These are phyloP conservation scores for Triplophysa tibetana DNA, from an alignment of 2,113 vertebrate species.

Conservation along the genomic window DNA sequence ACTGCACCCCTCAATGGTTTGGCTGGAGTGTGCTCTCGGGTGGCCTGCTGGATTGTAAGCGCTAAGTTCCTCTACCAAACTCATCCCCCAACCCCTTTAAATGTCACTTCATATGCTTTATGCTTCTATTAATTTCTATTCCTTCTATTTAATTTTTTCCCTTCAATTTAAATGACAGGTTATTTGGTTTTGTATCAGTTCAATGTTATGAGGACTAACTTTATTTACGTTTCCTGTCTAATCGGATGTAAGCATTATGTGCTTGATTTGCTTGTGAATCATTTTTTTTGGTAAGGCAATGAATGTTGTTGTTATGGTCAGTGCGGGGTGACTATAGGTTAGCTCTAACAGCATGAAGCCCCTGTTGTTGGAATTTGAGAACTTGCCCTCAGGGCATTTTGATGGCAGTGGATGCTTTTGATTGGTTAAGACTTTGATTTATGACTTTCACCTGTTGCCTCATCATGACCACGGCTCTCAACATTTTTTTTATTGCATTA, in stretches of 20 bases:
- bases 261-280: background rate
- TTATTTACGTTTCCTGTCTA: background rate
- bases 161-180: background rate
- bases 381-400: background rate
- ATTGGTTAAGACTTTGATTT: constrained; percentile 40
- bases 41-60: constrained; percentile 87
- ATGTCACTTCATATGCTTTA: constrained; percentile 10
- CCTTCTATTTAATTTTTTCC: background rate
- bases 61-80: constrained; percentile 58
- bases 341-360: constrained; percentile 10
- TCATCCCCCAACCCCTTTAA: background rate
- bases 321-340: background rate
- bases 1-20: constrained; percentile 70
- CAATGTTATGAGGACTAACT: too few species aligned
- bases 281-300: background rate
- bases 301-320: background rate
- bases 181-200: background rate
- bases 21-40: constrained; percentile 80
- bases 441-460: constrained; percentile 32
- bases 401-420: background rate
- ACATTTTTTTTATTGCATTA: constrained; percentile 29
- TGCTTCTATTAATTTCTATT: too few species aligned
- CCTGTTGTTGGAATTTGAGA: background rate
- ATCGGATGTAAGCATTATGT: background rate
- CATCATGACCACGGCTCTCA: constrained; percentile 9